Conservation (phyloP, 2,113 vertebrate species). For the Microtus montanus region DNA sequence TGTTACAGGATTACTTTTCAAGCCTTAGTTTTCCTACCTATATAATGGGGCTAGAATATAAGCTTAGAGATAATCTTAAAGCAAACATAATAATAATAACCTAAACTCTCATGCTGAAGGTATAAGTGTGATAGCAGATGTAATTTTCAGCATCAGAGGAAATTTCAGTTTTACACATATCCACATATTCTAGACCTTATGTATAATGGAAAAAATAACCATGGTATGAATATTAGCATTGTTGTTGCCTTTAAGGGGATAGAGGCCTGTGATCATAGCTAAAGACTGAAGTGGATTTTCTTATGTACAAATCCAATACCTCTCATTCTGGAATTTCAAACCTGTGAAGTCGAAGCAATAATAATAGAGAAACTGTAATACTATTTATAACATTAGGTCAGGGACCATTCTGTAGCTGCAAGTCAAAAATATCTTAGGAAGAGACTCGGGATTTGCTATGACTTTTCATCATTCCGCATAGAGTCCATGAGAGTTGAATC, state of each 20-base stretch:
- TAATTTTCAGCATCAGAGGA: not conserved
- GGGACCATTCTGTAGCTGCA: not conserved
- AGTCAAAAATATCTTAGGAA: not conserved
- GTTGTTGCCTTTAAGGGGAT: not conserved
- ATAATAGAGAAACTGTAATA: not conserved
- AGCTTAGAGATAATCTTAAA: not conserved
- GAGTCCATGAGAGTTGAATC: not conserved
- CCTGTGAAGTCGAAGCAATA: not conserved
- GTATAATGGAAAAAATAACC: not conserved
- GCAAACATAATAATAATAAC: not conserved
- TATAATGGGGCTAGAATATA: not conserved
- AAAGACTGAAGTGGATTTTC: not conserved
- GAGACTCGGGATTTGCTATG: fast-evolving
- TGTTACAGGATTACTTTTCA: not conserved
- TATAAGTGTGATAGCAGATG: not conserved
- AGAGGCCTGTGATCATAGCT: not conserved
- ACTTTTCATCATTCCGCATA: not conserved
- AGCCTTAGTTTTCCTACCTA: not conserved
- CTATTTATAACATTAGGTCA: not conserved
- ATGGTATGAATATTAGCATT: not conserved
- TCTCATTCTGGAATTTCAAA: not conserved
- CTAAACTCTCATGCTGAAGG: not conserved
- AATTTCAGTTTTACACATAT: not conserved
- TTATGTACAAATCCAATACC: not conserved
- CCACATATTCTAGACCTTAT: not conserved